These are phyloP conservation scores for Gavialis gangeticus DNA, from an alignment of 2,113 vertebrate genomes.

Conservation along the genomic window DNA sequence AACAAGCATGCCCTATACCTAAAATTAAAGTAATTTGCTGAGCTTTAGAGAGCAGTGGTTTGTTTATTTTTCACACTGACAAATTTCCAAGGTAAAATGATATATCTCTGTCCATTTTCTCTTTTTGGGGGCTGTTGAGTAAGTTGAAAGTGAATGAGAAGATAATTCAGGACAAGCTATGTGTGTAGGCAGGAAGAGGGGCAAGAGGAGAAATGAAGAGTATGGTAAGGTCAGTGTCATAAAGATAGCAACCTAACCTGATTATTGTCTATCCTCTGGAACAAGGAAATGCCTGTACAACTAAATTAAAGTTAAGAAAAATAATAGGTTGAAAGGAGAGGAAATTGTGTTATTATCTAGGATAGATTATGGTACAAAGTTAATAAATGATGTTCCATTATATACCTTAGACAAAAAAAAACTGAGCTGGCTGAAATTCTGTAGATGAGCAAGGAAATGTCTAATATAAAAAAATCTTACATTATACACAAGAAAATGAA, in stretches of 20 bases:
- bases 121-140: constrained; percentile 54
- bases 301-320: constrained; percentile 75
- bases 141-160: constrained; percentile 65
- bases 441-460: neutral
- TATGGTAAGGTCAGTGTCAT: constrained; percentile 41
- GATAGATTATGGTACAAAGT: constrained; percentile 67
- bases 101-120: constrained; percentile 49
- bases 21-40: constrained; percentile 61
- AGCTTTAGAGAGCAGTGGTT: constrained; percentile 25
- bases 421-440: neutral
- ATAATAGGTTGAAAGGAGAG: constrained; percentile 72
- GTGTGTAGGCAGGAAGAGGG: neutral
- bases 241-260: constrained; percentile 59
- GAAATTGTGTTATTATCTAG: constrained; percentile 76
- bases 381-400: constrained; percentile 42
- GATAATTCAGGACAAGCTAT: constrained; percentile 22
- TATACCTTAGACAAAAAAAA: neutral
- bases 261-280: constrained; percentile 72
- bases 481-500: neutral
- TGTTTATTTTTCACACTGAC: constrained; percentile 50
- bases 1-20: constrained; percentile 37
- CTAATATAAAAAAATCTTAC: neutral
- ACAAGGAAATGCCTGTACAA: constrained; percentile 58
- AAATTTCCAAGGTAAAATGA: constrained; percentile 61
- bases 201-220: constrained; percentile 48